Conservation (phyloP, 2,888 invertebrate genomes). For the Ptilodon capucinus region DNA sequence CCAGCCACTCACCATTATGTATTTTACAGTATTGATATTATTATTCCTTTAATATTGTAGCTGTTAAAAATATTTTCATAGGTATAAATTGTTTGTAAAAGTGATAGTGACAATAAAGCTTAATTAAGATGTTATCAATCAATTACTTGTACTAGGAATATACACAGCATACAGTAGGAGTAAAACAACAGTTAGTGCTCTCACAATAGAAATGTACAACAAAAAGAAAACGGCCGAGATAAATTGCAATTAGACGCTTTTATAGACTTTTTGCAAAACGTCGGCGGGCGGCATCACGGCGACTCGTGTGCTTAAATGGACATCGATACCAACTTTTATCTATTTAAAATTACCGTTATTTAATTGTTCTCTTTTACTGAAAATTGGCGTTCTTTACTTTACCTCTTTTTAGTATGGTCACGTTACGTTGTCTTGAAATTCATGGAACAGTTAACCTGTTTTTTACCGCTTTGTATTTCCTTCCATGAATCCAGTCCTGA, state of each 20-base stretch:
- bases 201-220: constrained; percentile 29
- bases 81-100: too few relatives aligned
- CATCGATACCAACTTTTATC: constrained; percentile 17
- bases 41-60: too few relatives aligned
- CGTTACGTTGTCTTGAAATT: constrained; percentile 5
- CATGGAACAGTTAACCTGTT: background rate
- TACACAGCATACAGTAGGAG: constrained; percentile 29
- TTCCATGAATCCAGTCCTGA: too few relatives aligned
- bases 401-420: constrained; percentile 6
- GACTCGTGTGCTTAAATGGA: constrained; percentile 15
- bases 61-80: too few relatives aligned
- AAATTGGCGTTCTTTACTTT: constrained; percentile 1
- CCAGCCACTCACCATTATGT: too few relatives aligned
- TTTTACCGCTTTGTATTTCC: too few relatives aligned
- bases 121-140: background rate
- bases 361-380: constrained; percentile 19
- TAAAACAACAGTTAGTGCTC: constrained; percentile 34
- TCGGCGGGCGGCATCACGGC: constrained; percentile 14
- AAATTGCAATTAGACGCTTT: constrained; percentile 43
- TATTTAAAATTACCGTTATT: constrained; percentile 24
- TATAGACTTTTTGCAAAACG: constrained; percentile 22
- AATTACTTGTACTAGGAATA: constrained; percentile 7
- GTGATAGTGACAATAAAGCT: background rate
- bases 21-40: too few relatives aligned
- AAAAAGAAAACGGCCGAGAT: constrained; percentile 32